phyloP scores from a whole-genome alignment of 2,888 invertebrate genomes.

The Mythimna lalbum region DNA sequence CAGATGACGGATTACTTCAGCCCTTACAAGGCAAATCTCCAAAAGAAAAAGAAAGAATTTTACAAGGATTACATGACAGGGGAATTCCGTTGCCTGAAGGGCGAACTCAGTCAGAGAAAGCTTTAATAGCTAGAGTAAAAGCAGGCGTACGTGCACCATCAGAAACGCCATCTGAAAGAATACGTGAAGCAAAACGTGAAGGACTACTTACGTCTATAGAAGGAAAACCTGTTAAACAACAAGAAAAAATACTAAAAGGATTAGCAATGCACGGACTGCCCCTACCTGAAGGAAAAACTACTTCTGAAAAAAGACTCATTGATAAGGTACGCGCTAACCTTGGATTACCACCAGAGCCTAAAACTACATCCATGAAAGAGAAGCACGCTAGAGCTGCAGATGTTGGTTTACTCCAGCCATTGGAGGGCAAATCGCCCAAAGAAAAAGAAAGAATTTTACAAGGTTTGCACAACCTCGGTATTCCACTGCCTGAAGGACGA shows the following conservation, averaged over 20 bases:
- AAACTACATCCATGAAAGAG: not conserved
- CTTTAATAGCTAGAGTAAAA: constrained; percentile 61
- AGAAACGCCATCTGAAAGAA: not conserved
- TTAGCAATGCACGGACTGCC: constrained; percentile 18
- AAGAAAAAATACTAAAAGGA: constrained; percentile 9
- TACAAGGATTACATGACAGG: constrained; percentile 18
- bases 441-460: constrained; percentile 66
- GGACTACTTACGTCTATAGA: not conserved
- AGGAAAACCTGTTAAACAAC: constrained; percentile 3
- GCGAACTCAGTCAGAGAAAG: constrained; percentile 51
- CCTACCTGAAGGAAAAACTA: constrained; percentile 8
- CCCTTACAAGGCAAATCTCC: constrained; percentile 41
- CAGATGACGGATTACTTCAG: constrained; percentile 20
- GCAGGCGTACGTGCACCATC: constrained; percentile 1
- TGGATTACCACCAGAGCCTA: constrained; percentile 4
- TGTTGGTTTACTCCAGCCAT: constrained; percentile 35
- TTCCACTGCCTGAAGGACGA: constrained; percentile 68
- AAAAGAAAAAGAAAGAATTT: constrained; percentile 35
- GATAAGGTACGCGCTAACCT: constrained; percentile 4
- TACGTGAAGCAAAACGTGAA: not conserved
- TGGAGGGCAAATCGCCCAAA: constrained; percentile 66
- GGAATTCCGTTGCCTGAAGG: constrained; percentile 47
- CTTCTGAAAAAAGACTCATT: constrained; percentile 6
- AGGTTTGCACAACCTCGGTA: constrained; percentile 60
- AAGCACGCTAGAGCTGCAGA: not conserved